phyloP scores from a whole-genome alignment of 23 tunicate genomes.

The Aplidium turbinatum region DNA sequence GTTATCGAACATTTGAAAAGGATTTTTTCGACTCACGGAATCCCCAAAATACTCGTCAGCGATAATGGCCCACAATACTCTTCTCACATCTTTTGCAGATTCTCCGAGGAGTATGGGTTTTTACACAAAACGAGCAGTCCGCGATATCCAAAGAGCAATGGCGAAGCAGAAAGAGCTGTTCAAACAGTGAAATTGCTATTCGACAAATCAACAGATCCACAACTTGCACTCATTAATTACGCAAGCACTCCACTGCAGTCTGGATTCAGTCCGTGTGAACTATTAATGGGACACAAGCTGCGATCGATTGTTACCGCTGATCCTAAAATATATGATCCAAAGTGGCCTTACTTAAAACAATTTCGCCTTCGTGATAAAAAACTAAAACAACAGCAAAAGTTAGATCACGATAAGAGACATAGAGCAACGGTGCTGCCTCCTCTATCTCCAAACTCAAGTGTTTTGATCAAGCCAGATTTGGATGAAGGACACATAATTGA shows the following conservation, averaged over 20 bases:
- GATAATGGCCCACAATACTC: constrained; percentile 31
- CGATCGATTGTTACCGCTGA: constrained; percentile 7
- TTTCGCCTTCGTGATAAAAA: background rate
- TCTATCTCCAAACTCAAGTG: no score
- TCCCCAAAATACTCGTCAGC: constrained; percentile 5
- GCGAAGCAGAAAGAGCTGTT: constrained; percentile 12
- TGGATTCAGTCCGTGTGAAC: constrained; percentile 26
- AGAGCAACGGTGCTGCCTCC: background rate
- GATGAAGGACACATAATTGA: no score
- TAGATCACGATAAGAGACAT: background rate
- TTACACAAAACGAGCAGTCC: constrained; percentile 14
- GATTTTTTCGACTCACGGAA: constrained; percentile 5
- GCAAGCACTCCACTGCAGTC: constrained; percentile 21
- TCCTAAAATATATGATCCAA: background rate
- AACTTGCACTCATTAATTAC: constrained; percentile 17
- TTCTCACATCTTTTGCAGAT: background rate
- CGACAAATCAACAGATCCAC: constrained; percentile 26
- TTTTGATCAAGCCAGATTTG: no score
- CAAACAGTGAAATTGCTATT: constrained; percentile 14
- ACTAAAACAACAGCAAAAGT: background rate
- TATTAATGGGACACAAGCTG: constrained; percentile 34
- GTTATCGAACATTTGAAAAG: constrained; percentile 21
- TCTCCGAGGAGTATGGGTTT: constrained; percentile 13
- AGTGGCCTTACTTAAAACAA: background rate
- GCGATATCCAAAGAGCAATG: constrained; percentile 17